Evolutionary conservation across 2,797 vertebrate genomes (phyloP), one percentile per base, ranked within the genome.

Genomic region (Enteromius fasciolatus): DNA sequence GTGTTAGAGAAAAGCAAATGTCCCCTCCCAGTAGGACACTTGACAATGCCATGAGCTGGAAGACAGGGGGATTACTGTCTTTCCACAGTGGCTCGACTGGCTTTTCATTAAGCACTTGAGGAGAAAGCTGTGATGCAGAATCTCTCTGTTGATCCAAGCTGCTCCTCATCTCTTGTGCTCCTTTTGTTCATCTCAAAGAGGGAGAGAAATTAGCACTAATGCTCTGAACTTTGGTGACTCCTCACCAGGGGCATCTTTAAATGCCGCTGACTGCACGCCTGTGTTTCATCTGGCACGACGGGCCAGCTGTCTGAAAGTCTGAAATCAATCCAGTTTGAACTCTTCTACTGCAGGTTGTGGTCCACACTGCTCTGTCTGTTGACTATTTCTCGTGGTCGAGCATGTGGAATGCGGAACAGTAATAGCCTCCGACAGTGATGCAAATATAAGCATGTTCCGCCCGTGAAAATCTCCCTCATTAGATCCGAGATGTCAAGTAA

Each of bases 71-170:
- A 77, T 85, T 83, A 78, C 66, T 39, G 76, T 75, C 78, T 84
- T 84, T 86, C 78, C 63, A 57, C 76, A 54, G 44, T 61, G 50
- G 48, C 36, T 50, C 70, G 73, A 77, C 68, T 83, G 73, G 70
- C 69, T 82, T 74, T 79, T 79, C 63, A 76, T 80, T 80, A 80
- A 83, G 76, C 78, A 74, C 74, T 72, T 67, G 69, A 82, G 36
- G 80, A 81, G 63, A 61, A 74, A 57, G 41, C 73, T 76, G 50
- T 72, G 76, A 83, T 83, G 81, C 74, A 23, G 63, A 63, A 76
- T 52, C 44, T 33, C 72, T 78, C 61, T 83, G 83, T 84, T 84
- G 76, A 69, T 86, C 81, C 76, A 82, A 86, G 76, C 73, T 61
- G 70, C 76, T 84, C 66, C 73, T 81, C 79, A 69, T 79, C 79